Base-by-base conservation (phyloP, 2,797 vertebrate genomes). In the Chiroxiphia lanceolata region DNA sequence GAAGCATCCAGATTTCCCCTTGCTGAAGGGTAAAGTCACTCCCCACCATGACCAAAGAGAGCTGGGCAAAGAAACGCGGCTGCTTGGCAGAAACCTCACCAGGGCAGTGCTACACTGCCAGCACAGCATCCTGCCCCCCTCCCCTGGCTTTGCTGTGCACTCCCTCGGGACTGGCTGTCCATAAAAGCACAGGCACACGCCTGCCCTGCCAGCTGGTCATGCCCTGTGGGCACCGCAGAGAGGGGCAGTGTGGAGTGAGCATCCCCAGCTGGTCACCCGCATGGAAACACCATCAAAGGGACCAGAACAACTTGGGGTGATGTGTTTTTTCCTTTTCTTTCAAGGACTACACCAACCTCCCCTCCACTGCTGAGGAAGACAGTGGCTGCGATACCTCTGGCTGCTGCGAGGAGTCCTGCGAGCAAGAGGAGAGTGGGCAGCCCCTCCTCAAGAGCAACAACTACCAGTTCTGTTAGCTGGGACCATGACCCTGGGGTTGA, bases 381-480 rank as follows among this genome's bases (percentile, higher is more conserved):
- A 98, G 98, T 15, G 98, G 97, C 80, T 98, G 98, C 3, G 98
- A 98, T 22, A 97, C 98, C 64, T 97, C 98, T 3, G 96, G 97
- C 70, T 97, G 94, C 93, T 98, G 97, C n/a, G 98, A 99, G 93
- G 98, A 96, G 96, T 98, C 98, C 97, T 99, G 98, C 18, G 99
- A 99, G 93, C 98, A 95, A 18, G 98, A 98, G 84, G 98, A 98
- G 78, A 97, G 97, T 1, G 97, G 98, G 89, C 98, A 99, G 96
- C 98, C 98, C 25, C 98, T 99, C 95, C 98, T 99, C 97, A 99
- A 99, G 94, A 98, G 99, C 95, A 99, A 99, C 97, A 99, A 99
- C 98, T 99, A 99, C 69, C 99, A 99, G 98, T 99, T 99, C 97
- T 99, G 99, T 96, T 99, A 98, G 89, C 47, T 83, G 89, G 72